These are phyloP conservation scores for Ellobius talpinus DNA, from an alignment of 2,113 vertebrate genomes.

Conservation along the genomic window DNA sequence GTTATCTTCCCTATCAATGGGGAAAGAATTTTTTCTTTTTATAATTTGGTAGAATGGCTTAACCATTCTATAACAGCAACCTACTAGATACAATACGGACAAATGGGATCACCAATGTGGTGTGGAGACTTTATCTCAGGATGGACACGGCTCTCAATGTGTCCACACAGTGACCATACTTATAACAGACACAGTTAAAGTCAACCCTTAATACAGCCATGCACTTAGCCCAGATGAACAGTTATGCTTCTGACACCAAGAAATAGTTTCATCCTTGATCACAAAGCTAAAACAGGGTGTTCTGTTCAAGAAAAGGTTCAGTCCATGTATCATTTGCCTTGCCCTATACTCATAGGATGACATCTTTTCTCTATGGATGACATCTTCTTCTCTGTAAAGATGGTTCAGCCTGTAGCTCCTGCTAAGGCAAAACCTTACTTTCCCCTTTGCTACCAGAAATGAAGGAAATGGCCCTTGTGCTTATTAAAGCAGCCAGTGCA, in stretches of 20 bases:
- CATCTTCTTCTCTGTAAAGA: not conserved
- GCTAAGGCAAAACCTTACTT: not conserved
- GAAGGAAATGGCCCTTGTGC: not conserved
- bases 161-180: not conserved
- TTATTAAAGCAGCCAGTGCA: not conserved
- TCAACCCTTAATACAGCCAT: not conserved
- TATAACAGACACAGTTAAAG: not conserved
- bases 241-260: not conserved
- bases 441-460: conserved; percentile 15
- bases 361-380: not conserved
- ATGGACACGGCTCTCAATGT: not conserved
- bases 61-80: not conserved
- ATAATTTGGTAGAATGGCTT: not conserved
- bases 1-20: not conserved
- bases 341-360: not conserved
- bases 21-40: not conserved
- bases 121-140: not conserved
- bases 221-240: not conserved
- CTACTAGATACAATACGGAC: not conserved
- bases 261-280: not conserved
- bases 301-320: not conserved
- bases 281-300: not conserved
- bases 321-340: not conserved
- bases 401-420: not conserved
- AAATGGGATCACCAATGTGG: not conserved